phyloP scores from a whole-genome alignment of 2,113 vertebrate genomes.

The Seriola quinqueradiata region DNA sequence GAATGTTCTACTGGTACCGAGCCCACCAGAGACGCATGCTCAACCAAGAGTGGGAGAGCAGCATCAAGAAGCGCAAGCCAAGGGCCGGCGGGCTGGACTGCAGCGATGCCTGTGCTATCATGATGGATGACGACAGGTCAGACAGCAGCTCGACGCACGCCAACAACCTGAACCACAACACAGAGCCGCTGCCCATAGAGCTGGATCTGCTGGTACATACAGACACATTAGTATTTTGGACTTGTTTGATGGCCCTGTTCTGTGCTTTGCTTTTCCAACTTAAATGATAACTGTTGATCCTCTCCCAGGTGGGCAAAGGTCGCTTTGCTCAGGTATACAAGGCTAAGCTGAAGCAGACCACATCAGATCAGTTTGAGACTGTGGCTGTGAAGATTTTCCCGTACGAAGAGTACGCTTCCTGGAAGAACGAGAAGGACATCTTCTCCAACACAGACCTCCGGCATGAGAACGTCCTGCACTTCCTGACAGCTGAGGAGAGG shows the following conservation, averaged over 20 bases:
- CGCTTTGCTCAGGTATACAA: constrained; percentile 96
- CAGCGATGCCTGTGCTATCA: constrained; percentile 91
- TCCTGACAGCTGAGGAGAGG: constrained; percentile 93
- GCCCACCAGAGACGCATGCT: constrained; percentile 59
- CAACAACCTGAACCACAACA: constrained; percentile 98
- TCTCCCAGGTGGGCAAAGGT: constrained; percentile 91
- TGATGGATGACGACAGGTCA: constrained; percentile 90
- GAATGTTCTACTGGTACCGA: constrained; percentile 79
- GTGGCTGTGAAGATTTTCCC: constrained; percentile 97
- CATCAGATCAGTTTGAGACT: constrained; percentile 90
- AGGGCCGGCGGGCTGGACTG: constrained; percentile 85
- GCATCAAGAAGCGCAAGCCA: constrained; percentile 75
- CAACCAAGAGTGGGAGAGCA: constrained; percentile 73
- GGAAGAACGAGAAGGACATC: constrained; percentile 96
- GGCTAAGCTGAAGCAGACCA: constrained; percentile 93
- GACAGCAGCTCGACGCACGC: constrained; percentile 97
- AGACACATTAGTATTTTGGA: background rate
- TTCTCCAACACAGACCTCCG: constrained; percentile 95
- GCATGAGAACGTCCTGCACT: constrained; percentile 94
- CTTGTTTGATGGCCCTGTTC: background rate
- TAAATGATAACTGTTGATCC: background rate
- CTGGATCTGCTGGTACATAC: constrained; percentile 83
- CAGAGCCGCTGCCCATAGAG: constrained; percentile 93
- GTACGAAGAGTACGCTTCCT: constrained; percentile 93
- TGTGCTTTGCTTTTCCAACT: background rate